These are phyloP conservation scores for Euproctis similis DNA, from an alignment of 2,888 invertebrate genomes.

Conservation along the genomic window DNA sequence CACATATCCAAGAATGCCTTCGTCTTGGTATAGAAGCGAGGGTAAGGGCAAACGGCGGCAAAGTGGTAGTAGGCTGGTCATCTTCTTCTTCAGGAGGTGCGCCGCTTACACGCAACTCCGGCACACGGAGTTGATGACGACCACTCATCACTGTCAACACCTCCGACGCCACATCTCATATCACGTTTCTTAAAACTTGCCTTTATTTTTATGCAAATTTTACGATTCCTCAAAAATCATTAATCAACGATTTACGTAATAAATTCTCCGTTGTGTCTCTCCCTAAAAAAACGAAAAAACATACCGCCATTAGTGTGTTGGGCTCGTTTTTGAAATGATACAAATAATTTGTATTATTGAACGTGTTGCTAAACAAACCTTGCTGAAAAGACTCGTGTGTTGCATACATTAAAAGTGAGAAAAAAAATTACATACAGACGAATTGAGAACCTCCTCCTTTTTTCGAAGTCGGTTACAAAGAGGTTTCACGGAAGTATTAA, in stretches of 20 bases:
- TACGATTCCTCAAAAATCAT: conserved; percentile 14
- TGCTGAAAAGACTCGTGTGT: no score
- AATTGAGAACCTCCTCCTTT: no score
- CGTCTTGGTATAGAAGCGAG: conserved; percentile 76
- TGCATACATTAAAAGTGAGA: no score
- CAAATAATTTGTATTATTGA: conserved; percentile 18
- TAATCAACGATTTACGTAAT: conserved; percentile 18
- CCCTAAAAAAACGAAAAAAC: conserved; percentile 25
- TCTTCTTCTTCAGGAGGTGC: conserved; percentile 68
- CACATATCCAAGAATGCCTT: conserved; percentile 85
- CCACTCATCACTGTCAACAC: conserved; percentile 53
- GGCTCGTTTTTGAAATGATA: no score
- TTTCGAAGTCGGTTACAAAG: no score
- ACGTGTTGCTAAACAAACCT: conserved; percentile 32
- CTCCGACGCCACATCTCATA: conserved; percentile 19
- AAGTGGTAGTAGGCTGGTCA: conserved; percentile 49
- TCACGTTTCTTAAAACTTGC: conserved; percentile 7
- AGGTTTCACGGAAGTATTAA: no score
- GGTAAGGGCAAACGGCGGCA: conserved; percentile 66
- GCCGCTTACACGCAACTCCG: conserved; percentile 80
- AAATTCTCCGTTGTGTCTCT: conserved; percentile 25
- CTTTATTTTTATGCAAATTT: conserved; percentile 11
- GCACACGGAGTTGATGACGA: conserved; percentile 76
- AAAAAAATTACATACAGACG: no score
- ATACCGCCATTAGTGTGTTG: no score